Conservation (phyloP, 2,888 invertebrate species). For the Eilema sororculum region DNA sequence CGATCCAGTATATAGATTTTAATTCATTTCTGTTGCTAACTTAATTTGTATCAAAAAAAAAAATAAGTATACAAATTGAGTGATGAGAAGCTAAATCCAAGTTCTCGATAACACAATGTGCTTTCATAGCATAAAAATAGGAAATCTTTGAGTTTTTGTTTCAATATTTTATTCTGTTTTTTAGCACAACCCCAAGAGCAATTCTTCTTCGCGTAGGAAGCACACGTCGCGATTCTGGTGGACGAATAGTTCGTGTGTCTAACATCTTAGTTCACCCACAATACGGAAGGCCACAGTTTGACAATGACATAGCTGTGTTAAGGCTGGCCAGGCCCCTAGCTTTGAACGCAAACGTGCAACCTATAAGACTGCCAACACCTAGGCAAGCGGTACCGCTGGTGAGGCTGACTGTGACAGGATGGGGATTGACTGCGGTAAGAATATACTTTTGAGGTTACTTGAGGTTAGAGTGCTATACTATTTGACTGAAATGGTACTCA, state of each 20-base stretch:
- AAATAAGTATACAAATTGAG: too few relatives aligned
- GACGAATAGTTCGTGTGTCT: conserved; percentile 73
- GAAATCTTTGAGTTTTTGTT: neutral
- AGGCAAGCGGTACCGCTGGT: conserved; percentile 76
- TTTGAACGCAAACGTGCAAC: conserved; percentile 66
- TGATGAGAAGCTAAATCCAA: too few relatives aligned
- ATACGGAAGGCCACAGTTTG: conserved; percentile 77
- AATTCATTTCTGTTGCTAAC: neutral
- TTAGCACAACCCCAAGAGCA: conserved; percentile 62
- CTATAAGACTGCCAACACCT: conserved; percentile 71
- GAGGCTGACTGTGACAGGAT: conserved; percentile 79
- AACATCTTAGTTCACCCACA: conserved; percentile 74
- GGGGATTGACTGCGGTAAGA: conserved; percentile 83
- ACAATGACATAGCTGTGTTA: conserved; percentile 80
- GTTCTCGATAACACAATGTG: too few relatives aligned
- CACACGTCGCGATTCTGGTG: conserved; percentile 79
- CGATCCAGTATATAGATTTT: neutral
- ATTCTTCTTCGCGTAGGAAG: conserved; percentile 81
- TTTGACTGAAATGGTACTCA: neutral
- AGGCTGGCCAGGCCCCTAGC: conserved; percentile 69
- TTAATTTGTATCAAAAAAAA: neutral
- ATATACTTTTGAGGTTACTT: too few relatives aligned
- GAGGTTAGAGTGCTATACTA: too few relatives aligned
- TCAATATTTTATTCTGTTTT: neutral
- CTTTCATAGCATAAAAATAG: neutral